Evolutionary conservation across 2,888 invertebrate genomes (phyloP).

Genomic region (Pandemis cinnamomeana): DNA sequence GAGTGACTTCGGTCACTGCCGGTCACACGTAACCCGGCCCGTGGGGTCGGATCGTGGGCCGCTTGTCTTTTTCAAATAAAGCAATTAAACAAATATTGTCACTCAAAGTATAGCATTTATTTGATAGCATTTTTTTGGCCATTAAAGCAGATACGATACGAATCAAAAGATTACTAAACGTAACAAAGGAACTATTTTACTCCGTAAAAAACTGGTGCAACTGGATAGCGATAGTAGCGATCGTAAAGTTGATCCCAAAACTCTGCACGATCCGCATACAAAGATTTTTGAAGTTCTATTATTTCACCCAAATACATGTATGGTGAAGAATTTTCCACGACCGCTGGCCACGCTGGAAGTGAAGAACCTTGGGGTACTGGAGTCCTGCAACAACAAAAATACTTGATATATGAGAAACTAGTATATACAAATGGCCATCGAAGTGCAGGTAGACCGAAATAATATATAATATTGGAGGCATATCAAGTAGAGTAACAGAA

Average conservation of each 20-base stretch:
- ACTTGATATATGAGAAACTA: background rate
- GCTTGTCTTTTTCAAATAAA: no score
- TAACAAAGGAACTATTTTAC: conserved; percentile 21
- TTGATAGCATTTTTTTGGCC: background rate
- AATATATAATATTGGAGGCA: no score
- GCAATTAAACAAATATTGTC: background rate
- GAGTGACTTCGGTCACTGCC: no score
- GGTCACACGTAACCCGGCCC: no score
- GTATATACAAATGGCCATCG: no score
- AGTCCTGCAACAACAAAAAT: background rate
- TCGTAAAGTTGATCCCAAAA: conserved; percentile 26
- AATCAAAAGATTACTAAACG: background rate
- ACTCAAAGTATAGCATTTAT: background rate
- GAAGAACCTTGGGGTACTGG: conserved; percentile 10
- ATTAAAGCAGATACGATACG: background rate
- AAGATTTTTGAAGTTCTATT: background rate
- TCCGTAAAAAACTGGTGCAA: conserved; percentile 13
- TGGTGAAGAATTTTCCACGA: background rate
- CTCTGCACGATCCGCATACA: background rate
- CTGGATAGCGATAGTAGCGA: conserved; percentile 10
- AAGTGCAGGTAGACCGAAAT: no score
- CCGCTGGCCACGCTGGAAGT: conserved; percentile 15
- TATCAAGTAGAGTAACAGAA: no score
- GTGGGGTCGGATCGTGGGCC: no score
- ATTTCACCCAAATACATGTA: conserved; percentile 20